phyloP scores from a whole-genome alignment of 2,797 vertebrate species.

The Bothrops alternatus region DNA sequence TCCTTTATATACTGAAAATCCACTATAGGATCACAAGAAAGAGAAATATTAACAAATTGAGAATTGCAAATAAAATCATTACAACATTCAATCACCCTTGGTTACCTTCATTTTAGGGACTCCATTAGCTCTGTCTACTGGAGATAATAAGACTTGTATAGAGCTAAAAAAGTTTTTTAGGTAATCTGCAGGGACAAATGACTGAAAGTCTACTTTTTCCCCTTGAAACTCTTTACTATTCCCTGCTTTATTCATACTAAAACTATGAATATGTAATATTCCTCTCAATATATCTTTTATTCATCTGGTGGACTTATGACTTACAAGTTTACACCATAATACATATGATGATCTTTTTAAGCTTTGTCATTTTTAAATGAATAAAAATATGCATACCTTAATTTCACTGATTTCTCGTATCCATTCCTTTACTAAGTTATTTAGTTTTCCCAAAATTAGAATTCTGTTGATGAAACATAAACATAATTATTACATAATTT shows the following conservation, averaged over 20 bases:
- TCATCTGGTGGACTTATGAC: background rate
- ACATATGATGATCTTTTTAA: background rate
- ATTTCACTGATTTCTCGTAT: conserved; percentile 85
- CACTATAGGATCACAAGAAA: background rate
- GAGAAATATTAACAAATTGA: background rate
- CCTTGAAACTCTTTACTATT: background rate
- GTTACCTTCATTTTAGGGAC: background rate
- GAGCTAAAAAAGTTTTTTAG: background rate
- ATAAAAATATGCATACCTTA: conserved; percentile 75
- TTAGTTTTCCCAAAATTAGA: conserved; percentile 85
- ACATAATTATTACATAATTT: background rate
- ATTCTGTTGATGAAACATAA: conserved; percentile 76
- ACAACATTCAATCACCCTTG: background rate
- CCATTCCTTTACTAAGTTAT: conserved; percentile 87
- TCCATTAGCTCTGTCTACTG: background rate
- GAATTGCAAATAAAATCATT: background rate
- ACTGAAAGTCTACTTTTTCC: background rate
- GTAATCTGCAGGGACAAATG: background rate
- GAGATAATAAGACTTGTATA: background rate
- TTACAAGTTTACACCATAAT: background rate
- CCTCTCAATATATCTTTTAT: background rate
- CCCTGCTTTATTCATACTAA: background rate
- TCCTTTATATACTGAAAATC: background rate
- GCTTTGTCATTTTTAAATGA: background rate
- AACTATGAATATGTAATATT: background rate